These are phyloP conservation scores for Leistus spinibarbis DNA, from an alignment of 2,888 invertebrate species.

Conservation along the genomic window DNA sequence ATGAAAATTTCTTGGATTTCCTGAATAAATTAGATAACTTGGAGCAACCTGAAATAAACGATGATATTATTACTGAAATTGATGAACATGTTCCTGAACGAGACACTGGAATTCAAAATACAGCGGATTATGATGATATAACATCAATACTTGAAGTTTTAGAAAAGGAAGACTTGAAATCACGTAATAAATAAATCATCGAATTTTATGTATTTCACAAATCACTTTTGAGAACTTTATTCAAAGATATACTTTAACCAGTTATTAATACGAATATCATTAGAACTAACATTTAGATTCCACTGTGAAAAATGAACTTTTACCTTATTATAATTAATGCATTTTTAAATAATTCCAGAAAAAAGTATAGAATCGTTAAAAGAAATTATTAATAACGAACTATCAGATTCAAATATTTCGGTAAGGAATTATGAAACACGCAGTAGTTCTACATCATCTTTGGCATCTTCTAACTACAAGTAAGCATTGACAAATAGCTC, in stretches of 20 bases:
- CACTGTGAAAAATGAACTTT: not conserved
- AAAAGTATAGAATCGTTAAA: constrained; percentile 52
- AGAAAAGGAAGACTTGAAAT: constrained; percentile 57
- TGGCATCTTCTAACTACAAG: constrained; percentile 46
- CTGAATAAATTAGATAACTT: constrained; percentile 46
- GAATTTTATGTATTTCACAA: constrained; percentile 10
- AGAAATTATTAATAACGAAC: constrained; percentile 49
- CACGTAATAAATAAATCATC: constrained; percentile 48
- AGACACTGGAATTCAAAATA: constrained; percentile 43
- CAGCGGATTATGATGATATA: constrained; percentile 56
- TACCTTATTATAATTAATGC: constrained; percentile 24
- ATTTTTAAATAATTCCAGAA: constrained; percentile 45
- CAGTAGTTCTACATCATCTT: constrained; percentile 37
- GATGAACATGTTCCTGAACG: constrained; percentile 44
- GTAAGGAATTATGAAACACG: constrained; percentile 21
- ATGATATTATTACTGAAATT: not conserved
- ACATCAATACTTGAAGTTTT: constrained; percentile 57
- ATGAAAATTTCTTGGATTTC: constrained; percentile 48
- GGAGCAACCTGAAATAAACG: constrained; percentile 13
- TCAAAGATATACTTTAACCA: too few species aligned
- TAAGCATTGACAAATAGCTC: constrained; percentile 42
- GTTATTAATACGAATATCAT: too few species aligned
- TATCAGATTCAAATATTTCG: constrained; percentile 22
- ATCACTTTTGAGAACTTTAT: constrained; percentile 10
- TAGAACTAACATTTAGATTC: too few species aligned